These are phyloP conservation scores for Rostratula benghalensis DNA, from an alignment of 2,113 vertebrate species.

Conservation along the genomic window DNA sequence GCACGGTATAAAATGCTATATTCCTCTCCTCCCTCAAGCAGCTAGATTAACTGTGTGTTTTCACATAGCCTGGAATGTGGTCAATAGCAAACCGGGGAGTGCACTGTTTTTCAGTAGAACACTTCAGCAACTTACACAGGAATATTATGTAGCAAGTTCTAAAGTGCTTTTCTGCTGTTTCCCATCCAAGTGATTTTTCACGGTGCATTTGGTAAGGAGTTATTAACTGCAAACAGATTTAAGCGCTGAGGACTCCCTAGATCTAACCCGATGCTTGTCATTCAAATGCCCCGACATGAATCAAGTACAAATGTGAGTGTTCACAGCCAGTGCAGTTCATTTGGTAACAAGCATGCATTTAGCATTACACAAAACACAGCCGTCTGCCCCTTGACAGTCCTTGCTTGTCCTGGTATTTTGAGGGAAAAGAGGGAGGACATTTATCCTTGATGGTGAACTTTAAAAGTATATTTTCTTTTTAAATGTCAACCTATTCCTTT, in stretches of 20 bases:
- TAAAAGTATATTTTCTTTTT: slow-evolving; percentile 61
- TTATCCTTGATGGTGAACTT: slow-evolving; percentile 30
- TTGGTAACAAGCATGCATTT: slow-evolving; percentile 42
- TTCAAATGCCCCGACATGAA: background rate
- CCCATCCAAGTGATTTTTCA: slow-evolving; percentile 61
- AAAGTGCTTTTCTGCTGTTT: slow-evolving; percentile 37
- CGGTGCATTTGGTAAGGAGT: slow-evolving; percentile 12
- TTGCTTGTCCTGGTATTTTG: slow-evolving; percentile 14
- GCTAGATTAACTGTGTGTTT: slow-evolving; percentile 48
- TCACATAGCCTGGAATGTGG: slow-evolving; percentile 15
- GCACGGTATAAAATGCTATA: background rate
- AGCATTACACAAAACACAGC: slow-evolving; percentile 42
- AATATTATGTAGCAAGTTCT: slow-evolving; percentile 48
- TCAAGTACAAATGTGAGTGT: slow-evolving; percentile 50
- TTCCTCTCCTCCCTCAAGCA: slow-evolving; percentile 8
- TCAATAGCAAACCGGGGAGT: background rate
- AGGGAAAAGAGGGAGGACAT: background rate
- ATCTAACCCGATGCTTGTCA: slow-evolving; percentile 35
- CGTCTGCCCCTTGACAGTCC: background rate
- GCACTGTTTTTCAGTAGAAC: slow-evolving; percentile 22
- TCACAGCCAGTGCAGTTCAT: slow-evolving; percentile 40
- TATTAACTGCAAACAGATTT: slow-evolving; percentile 67
- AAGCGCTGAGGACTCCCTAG: slow-evolving; percentile 25
- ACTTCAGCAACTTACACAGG: slow-evolving; percentile 29
- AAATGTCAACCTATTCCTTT: slow-evolving; percentile 46